These are phyloP conservation scores for Leptopilina myrica DNA, from an alignment of 2,888 invertebrate genomes.

Conservation along the genomic window DNA sequence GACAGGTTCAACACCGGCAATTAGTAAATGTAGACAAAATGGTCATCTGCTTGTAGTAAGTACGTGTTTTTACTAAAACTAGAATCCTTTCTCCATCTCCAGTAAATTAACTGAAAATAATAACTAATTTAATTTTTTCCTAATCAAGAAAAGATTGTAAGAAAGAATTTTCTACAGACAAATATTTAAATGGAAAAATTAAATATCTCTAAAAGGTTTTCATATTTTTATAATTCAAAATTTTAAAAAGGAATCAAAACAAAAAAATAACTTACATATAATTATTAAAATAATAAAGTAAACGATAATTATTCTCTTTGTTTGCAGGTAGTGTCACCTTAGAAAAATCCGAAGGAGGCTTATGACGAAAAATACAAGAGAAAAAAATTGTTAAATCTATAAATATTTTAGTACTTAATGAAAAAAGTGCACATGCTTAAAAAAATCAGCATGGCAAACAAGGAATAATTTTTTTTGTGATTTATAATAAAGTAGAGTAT, in stretches of 20 bases:
- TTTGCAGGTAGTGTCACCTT: conserved; percentile 69
- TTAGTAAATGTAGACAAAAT: conserved; percentile 88
- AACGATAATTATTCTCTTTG: conserved; percentile 1
- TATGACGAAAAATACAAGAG: not conserved
- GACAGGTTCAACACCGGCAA: conserved; percentile 85
- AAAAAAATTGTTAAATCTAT: conserved; percentile 32
- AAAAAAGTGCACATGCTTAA: conserved; percentile 46
- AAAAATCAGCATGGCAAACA: conserved; percentile 39
- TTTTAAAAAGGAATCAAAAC: too few species aligned
- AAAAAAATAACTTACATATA: too few species aligned
- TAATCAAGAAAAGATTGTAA: too few species aligned
- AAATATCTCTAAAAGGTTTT: too few species aligned
- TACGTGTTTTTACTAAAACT: conserved; percentile 51
- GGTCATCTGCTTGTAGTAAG: conserved; percentile 91
- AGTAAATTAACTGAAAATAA: not conserved
- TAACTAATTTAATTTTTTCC: too few species aligned
- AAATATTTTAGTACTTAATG: conserved; percentile 54
- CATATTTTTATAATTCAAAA: too few species aligned
- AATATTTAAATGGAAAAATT: too few species aligned
- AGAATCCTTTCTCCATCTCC: conserved; percentile 6
- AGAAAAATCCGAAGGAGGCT: conserved; percentile 37
- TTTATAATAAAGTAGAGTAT: conserved; percentile 56
- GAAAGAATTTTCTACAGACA: too few species aligned
- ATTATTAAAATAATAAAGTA: not conserved
- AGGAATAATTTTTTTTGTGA: conserved; percentile 59